Percentiles rank a stretch among this genome's conserved stretches.
These are phyloP conservation scores for Sebastes cheni DNA, from an alignment of 2,797 vertebrate genomes.

Conservation along the genomic window DNA sequence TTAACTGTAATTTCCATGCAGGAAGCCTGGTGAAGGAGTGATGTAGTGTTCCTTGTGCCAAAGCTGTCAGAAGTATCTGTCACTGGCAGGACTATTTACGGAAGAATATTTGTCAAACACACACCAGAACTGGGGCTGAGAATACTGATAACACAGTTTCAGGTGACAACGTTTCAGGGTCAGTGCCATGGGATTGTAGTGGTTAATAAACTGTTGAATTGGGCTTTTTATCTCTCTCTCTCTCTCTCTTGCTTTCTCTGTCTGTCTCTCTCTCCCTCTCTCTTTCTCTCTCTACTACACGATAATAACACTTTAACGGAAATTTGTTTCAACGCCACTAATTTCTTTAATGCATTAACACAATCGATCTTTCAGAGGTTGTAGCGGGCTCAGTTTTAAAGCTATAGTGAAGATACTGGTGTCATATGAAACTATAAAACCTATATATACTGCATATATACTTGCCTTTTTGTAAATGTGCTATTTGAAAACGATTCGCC, in stretches of 20 bases:
- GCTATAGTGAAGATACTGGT: too few relatives aligned
- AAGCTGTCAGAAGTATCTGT: conserved; percentile 63
- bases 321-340: too few relatives aligned
- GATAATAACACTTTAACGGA: too few relatives aligned
- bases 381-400: too few relatives aligned
- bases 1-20: conserved; percentile 60
- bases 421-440: too few relatives aligned
- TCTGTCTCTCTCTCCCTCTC: too few relatives aligned
- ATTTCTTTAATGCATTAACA: too few relatives aligned
- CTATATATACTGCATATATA: too few relatives aligned
- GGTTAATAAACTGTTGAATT: conserved; percentile 24
- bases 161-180: conserved; percentile 34
- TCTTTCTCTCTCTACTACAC: too few relatives aligned
- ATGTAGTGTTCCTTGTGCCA: conserved; percentile 50
- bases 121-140: conserved; percentile 3
- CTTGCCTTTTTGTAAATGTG: neutral
- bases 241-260: too few relatives aligned
- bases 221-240: neutral
- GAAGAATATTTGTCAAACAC: conserved; percentile 61
- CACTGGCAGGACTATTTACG: conserved; percentile 63
- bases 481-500: neutral
- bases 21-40: conserved; percentile 44
- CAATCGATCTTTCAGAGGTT: too few relatives aligned
- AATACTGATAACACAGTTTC: conserved; percentile 33
- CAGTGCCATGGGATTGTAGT: neutral